These are phyloP conservation scores for Piprites chloris DNA, from an alignment of 2,113 vertebrate species.

Conservation along the genomic window DNA sequence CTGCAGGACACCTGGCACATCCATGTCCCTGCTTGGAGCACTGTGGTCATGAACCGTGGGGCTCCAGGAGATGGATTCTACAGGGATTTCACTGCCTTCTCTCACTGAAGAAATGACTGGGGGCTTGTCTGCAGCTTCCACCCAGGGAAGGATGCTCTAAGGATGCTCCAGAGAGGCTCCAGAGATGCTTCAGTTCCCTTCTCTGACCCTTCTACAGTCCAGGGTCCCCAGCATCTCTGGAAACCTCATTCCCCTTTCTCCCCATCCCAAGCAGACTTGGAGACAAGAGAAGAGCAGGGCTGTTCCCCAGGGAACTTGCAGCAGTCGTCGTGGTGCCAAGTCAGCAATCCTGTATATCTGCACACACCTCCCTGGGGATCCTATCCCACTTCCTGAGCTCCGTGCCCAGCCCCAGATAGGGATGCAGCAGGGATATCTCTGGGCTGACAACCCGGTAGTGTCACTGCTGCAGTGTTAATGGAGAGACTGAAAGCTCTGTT, in stretches of 20 bases:
- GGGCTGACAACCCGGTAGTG: background rate
- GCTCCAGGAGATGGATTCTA: background rate
- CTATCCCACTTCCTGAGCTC: background rate
- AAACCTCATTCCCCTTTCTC: background rate
- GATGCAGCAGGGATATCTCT: accelerated
- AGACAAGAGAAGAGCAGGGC: background rate
- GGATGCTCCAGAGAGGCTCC: background rate
- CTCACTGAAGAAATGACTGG: background rate
- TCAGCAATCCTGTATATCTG: background rate
- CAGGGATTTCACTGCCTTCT: background rate
- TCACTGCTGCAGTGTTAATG: accelerated
- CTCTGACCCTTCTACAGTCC: background rate
- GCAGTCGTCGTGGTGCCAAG: background rate
- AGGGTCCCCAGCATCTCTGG: background rate
- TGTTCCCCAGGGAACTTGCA: background rate
- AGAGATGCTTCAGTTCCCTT: background rate
- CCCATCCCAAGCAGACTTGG: background rate
- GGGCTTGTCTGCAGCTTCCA: background rate
- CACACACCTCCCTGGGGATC: background rate
- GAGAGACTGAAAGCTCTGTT: background rate
- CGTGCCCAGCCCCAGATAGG: background rate
- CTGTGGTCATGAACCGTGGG: accelerated
- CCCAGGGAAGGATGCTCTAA: background rate
- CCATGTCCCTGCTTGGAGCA: background rate
- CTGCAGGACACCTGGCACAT: background rate